Base-by-base conservation (phyloP, 2,888 invertebrate genomes). In the Plutella xylostella region DNA sequence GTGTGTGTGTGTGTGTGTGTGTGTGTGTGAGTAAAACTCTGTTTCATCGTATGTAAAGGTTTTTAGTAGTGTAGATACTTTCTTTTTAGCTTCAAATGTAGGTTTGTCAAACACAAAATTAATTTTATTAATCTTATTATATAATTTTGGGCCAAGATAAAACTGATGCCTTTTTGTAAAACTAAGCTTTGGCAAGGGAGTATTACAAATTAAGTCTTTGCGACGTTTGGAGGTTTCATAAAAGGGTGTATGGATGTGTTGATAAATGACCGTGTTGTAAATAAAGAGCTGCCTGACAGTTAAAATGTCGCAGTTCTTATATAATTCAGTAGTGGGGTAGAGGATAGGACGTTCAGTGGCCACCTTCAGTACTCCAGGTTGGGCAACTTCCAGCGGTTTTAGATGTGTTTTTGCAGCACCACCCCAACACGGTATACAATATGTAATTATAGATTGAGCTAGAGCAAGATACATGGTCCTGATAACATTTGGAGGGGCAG, bases 401-500 rank as follows among this genome's bases (percentile, higher is more conserved):
- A 28, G 28, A 6, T 12, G 2, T 4, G 28, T 28, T 28, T 28
- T 28, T 4, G 28, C 7, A 12, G 28, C 28, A 2, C 28, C 28
- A 28, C 28, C 28, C 28, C 28, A 28, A n/a, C 28, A 28, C 6
- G 22, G 22, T 5, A 28, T 28, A 28, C 7, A 3, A 28, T 28
- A 28, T 28, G 28, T 28, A n/a, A 28, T 20, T 9, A 41, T 41
- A n/a, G 44, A 43, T 19, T 39, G 33, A 19, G 9, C 33, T 21
- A 45, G 17, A 2, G 42, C 34, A n/a, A 18, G 14, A 19, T 41
- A 45, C 3, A 21, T 31, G 14, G 9, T 41, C 21, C 14, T 41
- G 14, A 45, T 34, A n/a, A 45, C 35, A 12, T 35, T 6, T 4
- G 28, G 12, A 14, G n/a, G 9, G 2, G 41, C 30, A 3, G 20